Percentiles rank a stretch among this genome's conserved stretches.
phyloP scores from a whole-genome alignment of 2,797 vertebrate genomes.

The Streptopelia turtur region DNA sequence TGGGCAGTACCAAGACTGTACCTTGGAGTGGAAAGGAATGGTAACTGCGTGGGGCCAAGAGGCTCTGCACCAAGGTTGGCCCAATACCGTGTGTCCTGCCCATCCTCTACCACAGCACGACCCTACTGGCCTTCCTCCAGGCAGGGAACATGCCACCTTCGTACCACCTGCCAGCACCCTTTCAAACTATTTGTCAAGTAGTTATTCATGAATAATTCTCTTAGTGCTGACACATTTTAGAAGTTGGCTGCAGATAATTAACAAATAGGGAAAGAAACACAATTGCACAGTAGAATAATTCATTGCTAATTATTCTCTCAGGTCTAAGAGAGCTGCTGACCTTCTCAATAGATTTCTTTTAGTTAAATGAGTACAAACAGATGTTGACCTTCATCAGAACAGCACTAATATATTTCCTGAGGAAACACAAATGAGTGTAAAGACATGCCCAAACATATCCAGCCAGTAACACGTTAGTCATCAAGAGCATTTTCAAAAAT shows the following conservation, averaged over 20 bases:
- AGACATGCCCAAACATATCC: not conserved
- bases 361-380: slow-evolving; percentile 43
- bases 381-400: slow-evolving; percentile 61
- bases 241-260: slow-evolving; percentile 26
- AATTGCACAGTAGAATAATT: slow-evolving; percentile 25
- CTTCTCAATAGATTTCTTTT: slow-evolving; percentile 12
- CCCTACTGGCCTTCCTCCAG: slow-evolving; percentile 5
- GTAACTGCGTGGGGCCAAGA: accelerated
- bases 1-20: accelerated
- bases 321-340: slow-evolving; percentile 28
- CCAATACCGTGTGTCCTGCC: not conserved
- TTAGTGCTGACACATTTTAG: slow-evolving; percentile 12
- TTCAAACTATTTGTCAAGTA: not conserved
- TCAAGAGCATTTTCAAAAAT: not conserved
- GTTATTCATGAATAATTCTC: slow-evolving; percentile 21
- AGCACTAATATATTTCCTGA: not conserved
- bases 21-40: not conserved
- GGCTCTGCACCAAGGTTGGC: not conserved
- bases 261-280: slow-evolving; percentile 22
- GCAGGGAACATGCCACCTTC: not conserved
- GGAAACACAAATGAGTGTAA: not conserved
- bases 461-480: not conserved
- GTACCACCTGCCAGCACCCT: not conserved
- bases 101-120: accelerated
- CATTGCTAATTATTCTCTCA: slow-evolving; percentile 55